Percentiles rank a stretch among this genome's conserved stretches.
phyloP scores from a whole-genome alignment of 1,140 invertebrate genomes.

The Meteorus sp. region DNA sequence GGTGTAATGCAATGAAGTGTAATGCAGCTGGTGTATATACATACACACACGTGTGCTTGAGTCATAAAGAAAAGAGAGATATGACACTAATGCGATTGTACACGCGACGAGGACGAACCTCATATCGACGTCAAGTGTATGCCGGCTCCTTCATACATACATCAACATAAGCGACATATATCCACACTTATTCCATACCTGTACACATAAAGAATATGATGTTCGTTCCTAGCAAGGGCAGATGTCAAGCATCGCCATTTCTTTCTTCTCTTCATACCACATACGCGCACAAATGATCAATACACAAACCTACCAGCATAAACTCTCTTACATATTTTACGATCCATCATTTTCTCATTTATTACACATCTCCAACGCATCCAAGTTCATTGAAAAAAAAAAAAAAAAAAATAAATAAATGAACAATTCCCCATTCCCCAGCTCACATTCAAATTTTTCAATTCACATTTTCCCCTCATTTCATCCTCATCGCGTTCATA shows the following conservation, averaged over 20 bases:
- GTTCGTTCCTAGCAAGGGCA: constrained; percentile 42
- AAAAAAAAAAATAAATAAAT: background rate
- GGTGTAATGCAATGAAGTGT: background rate
- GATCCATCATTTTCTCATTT: constrained; percentile 2
- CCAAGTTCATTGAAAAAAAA: background rate
- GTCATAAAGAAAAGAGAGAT: constrained; percentile 34
- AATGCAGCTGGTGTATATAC: constrained; percentile 49
- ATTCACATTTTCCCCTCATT: too few species aligned
- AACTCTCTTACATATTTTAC: background rate
- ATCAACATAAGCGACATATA: too few species aligned
- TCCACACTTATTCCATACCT: too few species aligned
- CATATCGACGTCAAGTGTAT: constrained; percentile 10
- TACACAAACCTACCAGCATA: background rate
- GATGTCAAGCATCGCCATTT: constrained; percentile 53
- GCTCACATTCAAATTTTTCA: background rate
- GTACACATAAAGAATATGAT: constrained; percentile 15
- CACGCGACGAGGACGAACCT: constrained; percentile 25
- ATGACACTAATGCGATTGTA: constrained; percentile 13
- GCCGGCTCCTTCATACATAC: constrained; percentile 15
- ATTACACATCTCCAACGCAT: background rate
- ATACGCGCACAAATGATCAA: background rate
- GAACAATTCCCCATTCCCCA: too few species aligned
- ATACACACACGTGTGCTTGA: constrained; percentile 46
- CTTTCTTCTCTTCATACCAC: constrained; percentile 6
- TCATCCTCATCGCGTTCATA: too few species aligned